Conservation (phyloP, 2,888 invertebrate genomes). For the Amphipoea lucens region DNA sequence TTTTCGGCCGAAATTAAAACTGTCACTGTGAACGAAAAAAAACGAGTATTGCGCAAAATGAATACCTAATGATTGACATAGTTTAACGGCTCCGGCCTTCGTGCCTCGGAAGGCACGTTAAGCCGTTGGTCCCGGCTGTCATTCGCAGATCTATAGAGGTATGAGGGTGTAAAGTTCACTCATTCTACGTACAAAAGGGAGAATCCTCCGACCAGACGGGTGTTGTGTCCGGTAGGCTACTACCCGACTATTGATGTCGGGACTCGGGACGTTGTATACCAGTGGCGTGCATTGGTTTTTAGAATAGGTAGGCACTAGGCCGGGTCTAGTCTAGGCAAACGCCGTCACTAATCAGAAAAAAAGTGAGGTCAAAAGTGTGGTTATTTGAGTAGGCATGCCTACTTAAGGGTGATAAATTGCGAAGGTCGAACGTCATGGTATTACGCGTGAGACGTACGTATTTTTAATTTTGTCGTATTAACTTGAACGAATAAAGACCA, state of each 20-base stretch:
- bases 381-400: no score
- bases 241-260: neutral
- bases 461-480: no score
- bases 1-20: conserved; percentile 12
- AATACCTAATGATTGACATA: conserved; percentile 13
- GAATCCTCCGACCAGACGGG: neutral
- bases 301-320: no score
- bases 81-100: neutral
- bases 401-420: no score
- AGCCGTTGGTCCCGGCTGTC: neutral
- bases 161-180: neutral
- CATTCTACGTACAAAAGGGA: neutral
- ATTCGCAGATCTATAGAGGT: neutral
- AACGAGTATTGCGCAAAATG: conserved; percentile 1
- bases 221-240: no score
- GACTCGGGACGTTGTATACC: neutral
- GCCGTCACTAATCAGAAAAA: no score
- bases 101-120: neutral
- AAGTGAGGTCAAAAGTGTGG: no score
- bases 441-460: no score
- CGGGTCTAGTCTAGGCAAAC: no score
- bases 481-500: no score
- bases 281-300: no score
- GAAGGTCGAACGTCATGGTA: no score
- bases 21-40: conserved; percentile 1